Percentiles rank a stretch among this genome's conserved stretches.
Evolutionary conservation across 2,113 vertebrate genomes (phyloP).

Genomic region (Callipepla californica): DNA sequence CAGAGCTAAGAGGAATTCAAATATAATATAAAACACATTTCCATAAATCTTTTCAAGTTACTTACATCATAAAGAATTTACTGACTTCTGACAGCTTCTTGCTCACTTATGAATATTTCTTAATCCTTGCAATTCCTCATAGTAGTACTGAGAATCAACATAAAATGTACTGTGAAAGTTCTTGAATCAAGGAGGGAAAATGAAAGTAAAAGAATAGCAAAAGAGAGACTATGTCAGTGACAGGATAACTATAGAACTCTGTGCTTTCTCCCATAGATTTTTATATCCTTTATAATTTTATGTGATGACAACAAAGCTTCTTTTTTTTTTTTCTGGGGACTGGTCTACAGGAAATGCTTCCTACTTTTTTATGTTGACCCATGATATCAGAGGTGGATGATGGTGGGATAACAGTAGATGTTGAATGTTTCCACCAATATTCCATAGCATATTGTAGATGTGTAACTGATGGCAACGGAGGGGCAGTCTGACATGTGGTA

Average conservation of each 20-base stretch:
- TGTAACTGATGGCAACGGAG: too few relatives aligned
- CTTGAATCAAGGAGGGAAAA: slow-evolving; percentile 3
- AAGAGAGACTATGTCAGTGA: slow-evolving; percentile 16
- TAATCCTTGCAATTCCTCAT: slow-evolving; percentile 21
- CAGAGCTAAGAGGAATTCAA: slow-evolving; percentile 30
- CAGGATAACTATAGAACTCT: slow-evolving; percentile 16
- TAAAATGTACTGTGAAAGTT: slow-evolving; percentile 47
- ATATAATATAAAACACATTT: slow-evolving; percentile 3
- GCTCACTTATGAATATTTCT: slow-evolving; percentile 32
- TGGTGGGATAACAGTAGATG: neutral
- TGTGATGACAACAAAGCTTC: slow-evolving; percentile 13
- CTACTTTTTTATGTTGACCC: neutral
- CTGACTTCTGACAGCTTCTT: slow-evolving; percentile 13
- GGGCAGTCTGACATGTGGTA: too few relatives aligned
- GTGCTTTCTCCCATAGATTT: slow-evolving; percentile 26
- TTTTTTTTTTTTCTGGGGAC: neutral
- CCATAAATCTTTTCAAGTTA: neutral
- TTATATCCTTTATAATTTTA: slow-evolving; percentile 21
- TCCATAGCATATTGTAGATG: too few relatives aligned
- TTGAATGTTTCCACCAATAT: neutral
- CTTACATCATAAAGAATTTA: slow-evolving; percentile 63
- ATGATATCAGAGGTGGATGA: neutral
- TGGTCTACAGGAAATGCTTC: neutral
- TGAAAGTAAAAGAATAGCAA: neutral
- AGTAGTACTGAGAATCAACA: slow-evolving; percentile 20